Evolutionary conservation across 2,888 invertebrate genomes (phyloP), one percentile per base, ranked within the genome.

Genomic region (Ommatoiulus sabulosus): DNA sequence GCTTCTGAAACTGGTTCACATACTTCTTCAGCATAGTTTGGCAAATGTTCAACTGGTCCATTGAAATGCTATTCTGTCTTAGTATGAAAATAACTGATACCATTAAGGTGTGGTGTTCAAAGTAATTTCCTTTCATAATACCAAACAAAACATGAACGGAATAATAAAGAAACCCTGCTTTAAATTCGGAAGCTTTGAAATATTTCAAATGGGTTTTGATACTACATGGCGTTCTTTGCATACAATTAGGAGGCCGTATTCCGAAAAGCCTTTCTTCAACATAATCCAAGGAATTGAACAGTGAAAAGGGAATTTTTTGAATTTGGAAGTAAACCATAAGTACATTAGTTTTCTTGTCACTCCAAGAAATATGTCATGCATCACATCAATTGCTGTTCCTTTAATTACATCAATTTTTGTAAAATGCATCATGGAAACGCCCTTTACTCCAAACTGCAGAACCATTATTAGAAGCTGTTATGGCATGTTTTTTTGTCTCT

Each of bases 361-460:
- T 10, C 84, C 84, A 24, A 84, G 43, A 3, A 35, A 84, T 10
- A 84, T 43, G 15, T 3, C 84, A 15, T 84, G 84, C 84, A 84
- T 84, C 8, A 43, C 84, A 43, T 84, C 84, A 84, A 84, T 84
- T 15, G 84, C 86, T 86, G 86, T 86, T 20, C 86, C 86, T 20
- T 43, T 86, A 4, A 86, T 44, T 35, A 86, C 43, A 35, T 20
- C 86, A 1, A 10, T 10, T 8, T 8, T 44, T 3, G 15, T 35
- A 3, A 84, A 84, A 7, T 2, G 15, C 10, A 84, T 0, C 84
- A 7, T 43, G 15, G 84, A 35, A 84, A 43, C 24, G 15, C 84
- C 84, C 15, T 84, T 84, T 15, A 84, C 15, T 84, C 24, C 48
- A 48, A 48, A 48, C 12, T 48, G 48, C 12, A 10, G 48, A 10